These are phyloP conservation scores for Pardalotus punctatus DNA, from an alignment of 2,113 vertebrate genomes.

Conservation along the genomic window DNA sequence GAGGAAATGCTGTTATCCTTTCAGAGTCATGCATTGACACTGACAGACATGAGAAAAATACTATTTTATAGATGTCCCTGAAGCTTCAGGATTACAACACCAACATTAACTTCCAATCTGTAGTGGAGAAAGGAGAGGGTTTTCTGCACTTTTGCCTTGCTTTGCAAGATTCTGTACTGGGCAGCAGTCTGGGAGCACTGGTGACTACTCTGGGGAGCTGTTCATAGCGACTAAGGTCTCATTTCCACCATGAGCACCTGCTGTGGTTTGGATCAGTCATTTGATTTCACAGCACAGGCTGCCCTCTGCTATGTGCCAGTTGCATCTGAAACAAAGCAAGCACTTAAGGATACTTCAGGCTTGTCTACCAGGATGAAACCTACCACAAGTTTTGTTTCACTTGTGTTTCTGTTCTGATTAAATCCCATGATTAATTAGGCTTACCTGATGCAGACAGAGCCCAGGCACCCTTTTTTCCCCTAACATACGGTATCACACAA, in stretches of 20 bases:
- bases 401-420: not conserved
- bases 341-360: not conserved
- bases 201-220: not conserved
- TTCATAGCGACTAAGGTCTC: not conserved
- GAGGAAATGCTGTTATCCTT: not conserved
- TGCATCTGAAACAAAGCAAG: not conserved
- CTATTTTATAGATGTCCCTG: not conserved
- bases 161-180: not conserved
- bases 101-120: not conserved
- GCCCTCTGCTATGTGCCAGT: not conserved
- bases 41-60: not conserved
- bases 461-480: not conserved
- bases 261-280: not conserved
- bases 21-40: not conserved
- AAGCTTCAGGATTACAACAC: not conserved
- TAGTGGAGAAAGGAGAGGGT: not conserved
- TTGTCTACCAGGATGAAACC: not conserved
- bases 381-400: not conserved
- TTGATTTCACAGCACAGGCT: not conserved
- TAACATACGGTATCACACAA: not conserved
- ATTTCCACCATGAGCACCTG: not conserved
- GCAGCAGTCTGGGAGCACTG: not conserved
- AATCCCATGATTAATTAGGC: not conserved
- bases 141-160: not conserved
- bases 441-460: not conserved